These are phyloP conservation scores for Parazoanthus atlanticus DNA, from an alignment of 92 coral and sea anemone genomes.

Conservation along the genomic window DNA sequence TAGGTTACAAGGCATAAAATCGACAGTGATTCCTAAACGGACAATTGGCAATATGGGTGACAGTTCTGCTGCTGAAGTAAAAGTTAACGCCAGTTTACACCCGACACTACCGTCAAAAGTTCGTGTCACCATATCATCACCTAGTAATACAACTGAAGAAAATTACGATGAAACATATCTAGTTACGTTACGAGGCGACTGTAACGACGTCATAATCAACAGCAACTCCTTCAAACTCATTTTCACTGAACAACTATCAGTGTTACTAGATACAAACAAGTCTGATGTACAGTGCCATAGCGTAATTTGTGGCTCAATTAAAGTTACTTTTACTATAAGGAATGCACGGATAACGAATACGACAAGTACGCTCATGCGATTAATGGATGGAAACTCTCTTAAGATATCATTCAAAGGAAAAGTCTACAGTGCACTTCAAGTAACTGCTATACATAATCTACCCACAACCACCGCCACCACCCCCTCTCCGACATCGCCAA, in stretches of 20 bases:
- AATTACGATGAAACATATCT: conserved; percentile 47
- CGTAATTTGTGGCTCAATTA: conserved; percentile 70
- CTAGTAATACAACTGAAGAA: conserved; percentile 8
- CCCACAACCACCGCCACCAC: not conserved
- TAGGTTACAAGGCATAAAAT: not conserved
- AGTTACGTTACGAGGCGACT: conserved; percentile 61
- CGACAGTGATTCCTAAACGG: not conserved
- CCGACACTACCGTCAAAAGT: not conserved
- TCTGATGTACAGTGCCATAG: conserved; percentile 53
- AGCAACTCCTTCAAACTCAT: conserved; percentile 46
- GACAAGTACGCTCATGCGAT: conserved; percentile 43
- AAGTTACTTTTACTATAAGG: conserved; percentile 60
- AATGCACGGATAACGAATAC: conserved; percentile 41
- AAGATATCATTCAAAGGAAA: conserved; percentile 54
- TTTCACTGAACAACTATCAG: conserved; percentile 46
- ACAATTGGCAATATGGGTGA: not conserved
- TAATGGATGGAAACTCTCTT: conserved; percentile 49
- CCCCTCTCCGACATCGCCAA: conserved; percentile 14
- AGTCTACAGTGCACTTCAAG: conserved; percentile 53
- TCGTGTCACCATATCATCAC: not conserved
- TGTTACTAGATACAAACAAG: conserved; percentile 40
- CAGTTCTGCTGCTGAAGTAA: not conserved
- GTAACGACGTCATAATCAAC: conserved; percentile 37
- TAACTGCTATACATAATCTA: conserved; percentile 13
- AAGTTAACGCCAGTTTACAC: not conserved